Conservation (phyloP, 2,797 vertebrate species). For the Mormyrus hasselquistii region DNA sequence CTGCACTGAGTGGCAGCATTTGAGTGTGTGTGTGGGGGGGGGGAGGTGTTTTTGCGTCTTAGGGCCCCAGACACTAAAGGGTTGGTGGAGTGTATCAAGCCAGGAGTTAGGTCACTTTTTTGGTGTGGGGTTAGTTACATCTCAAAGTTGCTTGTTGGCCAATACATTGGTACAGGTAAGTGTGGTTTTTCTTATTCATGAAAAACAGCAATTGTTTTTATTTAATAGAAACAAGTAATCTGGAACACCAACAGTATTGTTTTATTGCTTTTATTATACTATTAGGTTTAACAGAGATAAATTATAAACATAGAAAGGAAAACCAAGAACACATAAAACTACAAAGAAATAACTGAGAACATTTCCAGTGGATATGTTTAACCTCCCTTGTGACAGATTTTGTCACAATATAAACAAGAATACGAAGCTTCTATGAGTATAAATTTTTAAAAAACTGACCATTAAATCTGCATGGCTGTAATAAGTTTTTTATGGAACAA, state of each 20-base stretch:
- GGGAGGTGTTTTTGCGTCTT: conserved; percentile 27
- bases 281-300: not conserved
- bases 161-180: conserved; percentile 49
- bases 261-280: not conserved
- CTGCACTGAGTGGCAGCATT: conserved; percentile 17
- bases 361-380: not conserved
- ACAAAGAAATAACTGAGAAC: not conserved
- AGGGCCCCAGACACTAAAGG: conserved; percentile 37
- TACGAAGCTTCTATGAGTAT: not conserved
- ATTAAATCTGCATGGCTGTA: not conserved
- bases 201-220: not conserved
- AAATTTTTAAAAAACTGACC: not conserved
- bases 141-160: conserved; percentile 35
- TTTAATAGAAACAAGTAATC: not conserved
- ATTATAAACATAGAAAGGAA: not conserved
- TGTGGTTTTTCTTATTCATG: conserved; percentile 27
- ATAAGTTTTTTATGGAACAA: not conserved
- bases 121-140: conserved; percentile 38
- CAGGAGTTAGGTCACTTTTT: conserved; percentile 42
- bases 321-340: not conserved
- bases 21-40: conserved; percentile 16
- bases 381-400: not conserved
- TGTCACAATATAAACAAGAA: not conserved
- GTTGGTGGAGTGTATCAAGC: conserved; percentile 49
- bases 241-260: not conserved